Percentiles rank a stretch among this genome's conserved stretches.
These are phyloP conservation scores for Muscina levida DNA, from an alignment of 2,888 invertebrate genomes.

Conservation along the genomic window DNA sequence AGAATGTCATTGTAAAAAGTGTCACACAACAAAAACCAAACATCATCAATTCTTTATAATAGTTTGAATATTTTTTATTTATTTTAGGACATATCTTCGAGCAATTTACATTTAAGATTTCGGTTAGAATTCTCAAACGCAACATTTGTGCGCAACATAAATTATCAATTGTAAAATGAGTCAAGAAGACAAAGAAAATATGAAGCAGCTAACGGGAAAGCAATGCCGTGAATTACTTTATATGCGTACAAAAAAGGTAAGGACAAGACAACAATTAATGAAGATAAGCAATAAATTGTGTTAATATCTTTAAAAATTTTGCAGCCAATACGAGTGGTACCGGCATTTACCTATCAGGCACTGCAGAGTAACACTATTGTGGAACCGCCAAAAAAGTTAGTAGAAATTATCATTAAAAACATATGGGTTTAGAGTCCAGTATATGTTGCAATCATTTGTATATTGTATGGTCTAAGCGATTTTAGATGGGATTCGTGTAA, in stretches of 20 bases:
- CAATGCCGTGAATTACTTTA: constrained; percentile 68
- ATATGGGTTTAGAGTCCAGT: neutral
- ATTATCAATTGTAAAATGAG: constrained; percentile 44
- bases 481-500: no score
- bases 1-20: no score
- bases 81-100: constrained; percentile 17
- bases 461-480: no score
- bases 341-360: constrained; percentile 78
- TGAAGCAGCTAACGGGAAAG: constrained; percentile 65
- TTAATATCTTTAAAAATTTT: no score
- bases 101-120: constrained; percentile 19
- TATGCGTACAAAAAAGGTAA: constrained; percentile 69
- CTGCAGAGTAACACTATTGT: constrained; percentile 77
- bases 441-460: no score
- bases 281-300: neutral
- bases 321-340: constrained; percentile 73
- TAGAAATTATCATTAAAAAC: no score
- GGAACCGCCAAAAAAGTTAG: constrained; percentile 75
- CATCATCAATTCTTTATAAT: no score
- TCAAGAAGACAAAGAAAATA: constrained; percentile 30
- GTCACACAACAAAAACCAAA: no score
- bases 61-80: neutral
- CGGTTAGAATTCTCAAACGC: neutral
- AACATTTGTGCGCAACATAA: constrained; percentile 25
- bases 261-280: neutral